phyloP scores from a whole-genome alignment of 1,140 invertebrate species.

The Calephelis virginiensis region DNA sequence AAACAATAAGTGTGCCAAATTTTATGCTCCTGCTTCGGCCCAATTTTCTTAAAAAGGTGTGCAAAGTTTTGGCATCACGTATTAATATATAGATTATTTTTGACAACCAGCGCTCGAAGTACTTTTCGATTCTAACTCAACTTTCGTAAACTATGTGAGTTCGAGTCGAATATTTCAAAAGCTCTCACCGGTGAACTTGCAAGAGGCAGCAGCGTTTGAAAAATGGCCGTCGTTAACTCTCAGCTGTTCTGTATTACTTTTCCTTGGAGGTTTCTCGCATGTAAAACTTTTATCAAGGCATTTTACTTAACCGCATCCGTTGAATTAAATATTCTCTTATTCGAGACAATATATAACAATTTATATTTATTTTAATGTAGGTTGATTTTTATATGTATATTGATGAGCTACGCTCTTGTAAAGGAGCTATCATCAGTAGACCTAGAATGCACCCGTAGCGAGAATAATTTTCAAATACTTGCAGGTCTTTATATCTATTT shows the following conservation, averaged over 20 bases:
- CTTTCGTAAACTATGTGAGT: background rate
- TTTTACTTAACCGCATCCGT: slow-evolving; percentile 2
- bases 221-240: slow-evolving; percentile 12
- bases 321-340: slow-evolving; percentile 11
- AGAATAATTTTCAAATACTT: no score
- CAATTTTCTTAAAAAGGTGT: no score
- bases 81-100: no score
- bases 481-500: no score
- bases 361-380: background rate
- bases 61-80: no score
- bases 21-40: no score
- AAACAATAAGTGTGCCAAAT: no score
- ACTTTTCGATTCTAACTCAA: background rate
- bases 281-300: slow-evolving; percentile 8
- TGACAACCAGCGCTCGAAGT: no score
- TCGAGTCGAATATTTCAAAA: background rate
- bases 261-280: slow-evolving; percentile 6
- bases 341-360: background rate
- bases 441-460: no score
- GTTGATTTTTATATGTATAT: background rate
- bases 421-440: no score
- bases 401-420: no score
- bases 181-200: background rate
- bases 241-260: slow-evolving; percentile 10
- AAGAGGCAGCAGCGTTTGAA: slow-evolving; percentile 13